phyloP scores from a whole-genome alignment of 2,113 vertebrate genomes.

The Crocuta crocuta region DNA sequence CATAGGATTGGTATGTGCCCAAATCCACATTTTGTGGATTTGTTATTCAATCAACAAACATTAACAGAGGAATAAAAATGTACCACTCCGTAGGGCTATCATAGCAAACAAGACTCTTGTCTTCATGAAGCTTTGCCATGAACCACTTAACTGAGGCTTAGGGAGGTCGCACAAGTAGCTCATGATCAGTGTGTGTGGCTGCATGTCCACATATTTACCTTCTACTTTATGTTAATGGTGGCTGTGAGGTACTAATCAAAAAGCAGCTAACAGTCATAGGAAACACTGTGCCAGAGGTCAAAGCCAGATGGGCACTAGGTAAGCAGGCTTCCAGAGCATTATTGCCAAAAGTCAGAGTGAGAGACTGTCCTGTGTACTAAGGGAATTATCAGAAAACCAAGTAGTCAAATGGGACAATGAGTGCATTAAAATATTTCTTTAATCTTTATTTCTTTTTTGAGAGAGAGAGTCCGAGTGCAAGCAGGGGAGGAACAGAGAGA shows the following conservation, averaged over 20 bases:
- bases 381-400: conserved; percentile 32
- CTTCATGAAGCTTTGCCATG: neutral
- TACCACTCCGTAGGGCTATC: neutral
- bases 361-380: neutral
- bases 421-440: neutral
- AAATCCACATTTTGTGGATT: neutral
- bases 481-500: no score
- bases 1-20: neutral
- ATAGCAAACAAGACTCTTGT: neutral
- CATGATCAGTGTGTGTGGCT: neutral
- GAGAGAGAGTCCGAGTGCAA: no score
- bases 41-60: neutral
- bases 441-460: no score
- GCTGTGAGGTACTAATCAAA: neutral
- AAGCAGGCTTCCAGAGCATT: neutral
- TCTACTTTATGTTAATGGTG: neutral
- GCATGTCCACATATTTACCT: neutral
- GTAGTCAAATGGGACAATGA: neutral
- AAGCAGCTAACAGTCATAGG: neutral
- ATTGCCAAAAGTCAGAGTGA: conserved; percentile 25
- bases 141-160: neutral
- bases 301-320: neutral
- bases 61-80: neutral
- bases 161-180: neutral
- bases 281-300: neutral